A percentile compares a stretch with the other conserved stretches of the same genome.
Evolutionary conservation across 2,797 vertebrate species (phyloP).

Genomic region (Lepidocolaptes lacrymiger): DNA sequence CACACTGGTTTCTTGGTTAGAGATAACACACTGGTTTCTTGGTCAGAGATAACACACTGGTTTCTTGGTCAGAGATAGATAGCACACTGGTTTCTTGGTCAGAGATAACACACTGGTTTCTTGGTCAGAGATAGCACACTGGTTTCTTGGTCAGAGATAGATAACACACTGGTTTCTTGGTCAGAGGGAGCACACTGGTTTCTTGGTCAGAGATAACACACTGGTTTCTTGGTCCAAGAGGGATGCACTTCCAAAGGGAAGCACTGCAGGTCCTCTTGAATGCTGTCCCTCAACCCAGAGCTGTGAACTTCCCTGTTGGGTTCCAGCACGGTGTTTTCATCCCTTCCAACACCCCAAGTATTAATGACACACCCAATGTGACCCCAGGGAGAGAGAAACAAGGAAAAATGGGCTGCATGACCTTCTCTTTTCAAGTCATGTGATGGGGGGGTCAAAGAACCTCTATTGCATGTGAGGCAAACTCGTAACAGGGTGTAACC

Average conservation of each 20-base stretch:
- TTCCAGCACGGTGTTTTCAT: accelerated
- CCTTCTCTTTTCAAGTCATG: background rate
- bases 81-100: no score
- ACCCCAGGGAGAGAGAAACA: background rate
- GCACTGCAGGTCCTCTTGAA: background rate
- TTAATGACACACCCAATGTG: accelerated
- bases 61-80: background rate
- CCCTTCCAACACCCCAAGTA: background rate
- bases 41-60: background rate
- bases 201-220: background rate
- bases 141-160: no score
- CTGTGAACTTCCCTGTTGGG: background rate
- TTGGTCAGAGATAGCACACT: background rate
- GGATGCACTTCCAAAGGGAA: background rate
- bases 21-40: background rate
- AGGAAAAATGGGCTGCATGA: background rate
- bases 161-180: background rate
- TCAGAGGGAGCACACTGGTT: background rate
- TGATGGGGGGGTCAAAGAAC: background rate
- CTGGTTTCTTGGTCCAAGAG: background rate
- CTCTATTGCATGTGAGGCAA: accelerated
- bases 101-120: background rate
- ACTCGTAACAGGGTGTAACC: accelerated
- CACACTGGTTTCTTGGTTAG: background rate
- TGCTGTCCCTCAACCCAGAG: background rate